These are phyloP conservation scores for Talpa occidentalis DNA, from an alignment of 2,113 vertebrate species.

Conservation along the genomic window DNA sequence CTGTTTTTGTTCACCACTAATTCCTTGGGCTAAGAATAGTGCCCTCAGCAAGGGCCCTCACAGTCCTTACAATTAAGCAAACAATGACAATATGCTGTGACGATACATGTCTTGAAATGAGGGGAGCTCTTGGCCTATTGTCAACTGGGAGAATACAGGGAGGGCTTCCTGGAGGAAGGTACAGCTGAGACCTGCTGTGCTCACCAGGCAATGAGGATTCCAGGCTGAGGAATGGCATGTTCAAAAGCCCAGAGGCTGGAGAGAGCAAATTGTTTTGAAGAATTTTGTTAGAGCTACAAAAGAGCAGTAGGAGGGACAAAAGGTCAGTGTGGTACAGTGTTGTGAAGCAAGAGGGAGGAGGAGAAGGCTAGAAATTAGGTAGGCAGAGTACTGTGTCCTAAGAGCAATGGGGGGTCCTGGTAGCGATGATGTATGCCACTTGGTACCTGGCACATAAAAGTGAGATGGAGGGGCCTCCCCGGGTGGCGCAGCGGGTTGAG, in stretches of 20 bases:
- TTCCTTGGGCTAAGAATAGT: not conserved
- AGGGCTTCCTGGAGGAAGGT: constrained; percentile 25
- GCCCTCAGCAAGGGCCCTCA: not conserved
- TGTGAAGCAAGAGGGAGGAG: not conserved
- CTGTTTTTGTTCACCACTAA: not conserved
- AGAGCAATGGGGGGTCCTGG: not conserved
- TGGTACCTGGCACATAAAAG: not conserved
- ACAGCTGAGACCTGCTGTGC: not conserved
- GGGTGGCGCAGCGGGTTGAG: no score
- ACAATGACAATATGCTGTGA: not conserved
- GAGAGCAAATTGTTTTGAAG: not conserved
- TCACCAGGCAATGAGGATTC: not conserved
- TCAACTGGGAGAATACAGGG: not conserved
- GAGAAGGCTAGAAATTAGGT: not conserved
- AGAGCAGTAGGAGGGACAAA: not conserved
- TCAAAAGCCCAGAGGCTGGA: not conserved
- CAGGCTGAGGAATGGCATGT: not conserved
- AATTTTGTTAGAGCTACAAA: not conserved
- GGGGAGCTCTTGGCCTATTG: not conserved
- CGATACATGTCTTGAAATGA: not conserved
- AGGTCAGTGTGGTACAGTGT: not conserved
- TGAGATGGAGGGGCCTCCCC: not conserved
- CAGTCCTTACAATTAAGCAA: not conserved
- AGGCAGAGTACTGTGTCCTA: not conserved
- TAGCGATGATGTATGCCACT: not conserved